phyloP scores from a whole-genome alignment of 2,888 invertebrate genomes.

The Thumatha senex region DNA sequence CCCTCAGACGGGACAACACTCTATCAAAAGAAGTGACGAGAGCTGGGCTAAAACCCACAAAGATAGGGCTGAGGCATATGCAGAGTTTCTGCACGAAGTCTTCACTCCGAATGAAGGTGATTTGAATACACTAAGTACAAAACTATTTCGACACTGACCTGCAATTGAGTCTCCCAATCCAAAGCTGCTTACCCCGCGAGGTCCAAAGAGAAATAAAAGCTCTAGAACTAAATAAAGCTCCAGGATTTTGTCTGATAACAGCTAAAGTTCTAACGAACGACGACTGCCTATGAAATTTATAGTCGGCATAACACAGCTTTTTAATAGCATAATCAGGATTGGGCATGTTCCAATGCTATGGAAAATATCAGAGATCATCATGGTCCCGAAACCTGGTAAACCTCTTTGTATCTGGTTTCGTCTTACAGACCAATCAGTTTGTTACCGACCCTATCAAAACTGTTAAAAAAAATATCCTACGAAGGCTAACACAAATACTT shows the following conservation, averaged over 20 bases:
- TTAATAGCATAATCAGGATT: too few relatives aligned
- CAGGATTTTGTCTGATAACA: background rate
- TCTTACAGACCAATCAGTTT: too few relatives aligned
- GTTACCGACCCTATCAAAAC: too few relatives aligned
- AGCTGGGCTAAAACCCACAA: background rate
- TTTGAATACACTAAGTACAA: background rate
- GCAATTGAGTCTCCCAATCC: background rate
- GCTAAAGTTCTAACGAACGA: background rate
- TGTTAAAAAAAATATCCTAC: too few relatives aligned
- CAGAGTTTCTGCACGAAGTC: background rate
- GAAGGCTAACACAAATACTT: too few relatives aligned
- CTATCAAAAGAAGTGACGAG: background rate
- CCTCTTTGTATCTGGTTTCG: too few relatives aligned
- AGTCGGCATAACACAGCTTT: background rate
- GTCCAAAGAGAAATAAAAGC: too few relatives aligned
- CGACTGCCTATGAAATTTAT: background rate
- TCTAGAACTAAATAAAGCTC: background rate
- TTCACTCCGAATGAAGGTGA: background rate
- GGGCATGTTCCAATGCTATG: too few relatives aligned
- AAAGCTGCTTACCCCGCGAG: background rate
- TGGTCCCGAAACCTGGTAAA: too few relatives aligned
- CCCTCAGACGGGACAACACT: background rate
- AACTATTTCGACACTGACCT: background rate
- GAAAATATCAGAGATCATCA: too few relatives aligned
- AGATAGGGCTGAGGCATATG: background rate